phyloP scores from a whole-genome alignment of 2,797 vertebrate species.

The Sebastiscus albofasciatus region DNA sequence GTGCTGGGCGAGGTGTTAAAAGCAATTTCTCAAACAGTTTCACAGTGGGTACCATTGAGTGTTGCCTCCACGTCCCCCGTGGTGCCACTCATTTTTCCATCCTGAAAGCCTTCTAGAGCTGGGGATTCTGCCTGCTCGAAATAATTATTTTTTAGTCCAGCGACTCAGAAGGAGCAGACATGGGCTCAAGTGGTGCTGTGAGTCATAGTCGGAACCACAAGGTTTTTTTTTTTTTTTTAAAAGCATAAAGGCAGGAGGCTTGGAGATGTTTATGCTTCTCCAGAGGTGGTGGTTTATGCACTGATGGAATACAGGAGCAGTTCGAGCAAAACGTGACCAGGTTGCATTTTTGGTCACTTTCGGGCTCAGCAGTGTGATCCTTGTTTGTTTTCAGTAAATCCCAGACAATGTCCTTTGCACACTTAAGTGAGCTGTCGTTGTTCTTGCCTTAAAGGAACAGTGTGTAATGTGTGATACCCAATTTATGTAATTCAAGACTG shows the following conservation, averaged over 20 bases:
- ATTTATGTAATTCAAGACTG: too few relatives aligned
- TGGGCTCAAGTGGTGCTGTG: not conserved
- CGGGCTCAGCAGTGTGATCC: not conserved
- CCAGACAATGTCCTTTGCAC: too few relatives aligned
- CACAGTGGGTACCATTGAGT: constrained; percentile 30
- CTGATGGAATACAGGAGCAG: not conserved
- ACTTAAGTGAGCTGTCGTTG: too few relatives aligned
- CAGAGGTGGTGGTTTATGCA: not conserved
- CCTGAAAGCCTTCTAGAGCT: constrained; percentile 28
- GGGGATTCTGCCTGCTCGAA: constrained; percentile 27
- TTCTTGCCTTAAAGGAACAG: too few relatives aligned
- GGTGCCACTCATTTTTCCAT: constrained; percentile 27
- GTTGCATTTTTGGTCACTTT: not conserved
- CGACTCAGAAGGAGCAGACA: constrained; percentile 12
- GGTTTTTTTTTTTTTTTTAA: not conserved
- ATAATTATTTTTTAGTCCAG: constrained; percentile 52
- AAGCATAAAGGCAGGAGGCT: not conserved
- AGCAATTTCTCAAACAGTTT: constrained; percentile 54
- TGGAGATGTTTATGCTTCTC: not conserved
- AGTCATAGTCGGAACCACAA: not conserved
- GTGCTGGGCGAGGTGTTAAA: constrained; percentile 50
- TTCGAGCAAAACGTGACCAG: not conserved
- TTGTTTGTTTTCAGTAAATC: not conserved
- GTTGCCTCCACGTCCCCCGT: constrained; percentile 32
- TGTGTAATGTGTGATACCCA: too few relatives aligned